Evolutionary conservation across 2,888 invertebrate genomes (phyloP).

Genomic region (Oscheius onirici): DNA sequence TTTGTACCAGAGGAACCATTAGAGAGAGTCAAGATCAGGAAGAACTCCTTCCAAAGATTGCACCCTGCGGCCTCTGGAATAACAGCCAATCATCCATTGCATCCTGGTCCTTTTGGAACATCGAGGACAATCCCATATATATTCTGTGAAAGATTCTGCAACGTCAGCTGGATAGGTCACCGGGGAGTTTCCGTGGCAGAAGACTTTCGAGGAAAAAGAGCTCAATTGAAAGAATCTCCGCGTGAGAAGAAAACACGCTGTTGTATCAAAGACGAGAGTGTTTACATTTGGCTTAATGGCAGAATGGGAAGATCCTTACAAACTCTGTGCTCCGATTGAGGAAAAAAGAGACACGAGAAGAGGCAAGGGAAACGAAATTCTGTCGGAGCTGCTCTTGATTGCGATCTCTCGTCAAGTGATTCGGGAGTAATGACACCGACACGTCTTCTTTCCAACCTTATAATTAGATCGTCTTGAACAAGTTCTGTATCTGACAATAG

Average conservation of each 20-base stretch:
- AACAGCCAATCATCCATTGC: too few species aligned
- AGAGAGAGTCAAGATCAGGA: neutral
- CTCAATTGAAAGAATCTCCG: neutral
- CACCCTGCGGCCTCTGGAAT: too few species aligned
- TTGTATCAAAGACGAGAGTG: neutral
- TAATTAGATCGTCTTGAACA: neutral
- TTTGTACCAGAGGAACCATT: neutral
- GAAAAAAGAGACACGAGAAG: neutral
- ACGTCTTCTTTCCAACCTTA: neutral
- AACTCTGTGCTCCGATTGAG: neutral
- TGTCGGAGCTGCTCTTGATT: neutral
- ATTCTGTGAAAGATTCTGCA: too few species aligned
- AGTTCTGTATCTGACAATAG: neutral
- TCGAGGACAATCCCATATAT: too few species aligned
- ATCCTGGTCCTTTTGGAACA: too few species aligned
- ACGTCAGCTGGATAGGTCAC: too few species aligned
- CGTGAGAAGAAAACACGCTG: neutral
- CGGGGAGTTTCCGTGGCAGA: neutral
- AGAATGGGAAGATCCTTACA: neutral
- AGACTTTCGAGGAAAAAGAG: neutral
- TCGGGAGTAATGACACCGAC: neutral
- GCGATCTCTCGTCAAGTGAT: conserved; percentile 1
- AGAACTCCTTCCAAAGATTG: neutral
- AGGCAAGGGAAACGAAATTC: neutral
- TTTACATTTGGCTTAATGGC: neutral